Conservation (phyloP, 37 sponge, comb jelly and placozoan species). For the Axinella damicornis region DNA sequence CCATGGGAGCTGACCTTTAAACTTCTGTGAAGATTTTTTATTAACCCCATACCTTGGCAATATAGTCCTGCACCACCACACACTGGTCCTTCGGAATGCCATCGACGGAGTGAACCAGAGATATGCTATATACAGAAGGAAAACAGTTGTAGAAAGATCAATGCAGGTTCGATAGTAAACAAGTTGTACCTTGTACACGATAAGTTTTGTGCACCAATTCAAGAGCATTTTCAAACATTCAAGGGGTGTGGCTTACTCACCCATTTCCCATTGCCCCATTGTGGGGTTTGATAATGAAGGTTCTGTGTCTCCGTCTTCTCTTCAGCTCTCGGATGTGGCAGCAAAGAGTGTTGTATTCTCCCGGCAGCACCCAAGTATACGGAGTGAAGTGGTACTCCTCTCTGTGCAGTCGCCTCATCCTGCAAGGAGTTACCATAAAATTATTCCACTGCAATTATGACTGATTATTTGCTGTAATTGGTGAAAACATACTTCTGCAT, state of each 20-base stretch:
- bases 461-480: not conserved
- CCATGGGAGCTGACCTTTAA: not conserved
- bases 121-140: conserved; percentile 51
- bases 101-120: conserved; percentile 60
- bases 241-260: conserved; percentile 29
- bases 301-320: conserved; percentile 48
- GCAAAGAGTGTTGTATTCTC: conserved; percentile 62
- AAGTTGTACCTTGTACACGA: not conserved
- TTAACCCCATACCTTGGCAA: conserved; percentile 64
- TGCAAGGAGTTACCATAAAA: not conserved
- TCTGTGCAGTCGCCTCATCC: conserved; percentile 63
- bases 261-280: conserved; percentile 90
- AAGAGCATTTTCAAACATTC: not conserved
- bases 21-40: not conserved
- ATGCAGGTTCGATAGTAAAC: not conserved
- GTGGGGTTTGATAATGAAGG: conserved; percentile 88
- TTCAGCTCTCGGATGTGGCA: conserved; percentile 44
- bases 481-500: conserved; percentile 65
- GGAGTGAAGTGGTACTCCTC: conserved; percentile 85
- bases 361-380: conserved; percentile 85
- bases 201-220: too few species aligned
- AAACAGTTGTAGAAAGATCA: too few species aligned
- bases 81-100: conserved; percentile 32
- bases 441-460: not conserved
- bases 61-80: conserved; percentile 88